Conservation (phyloP, 2,888 invertebrate species). For the Xestia sexstrigata region DNA sequence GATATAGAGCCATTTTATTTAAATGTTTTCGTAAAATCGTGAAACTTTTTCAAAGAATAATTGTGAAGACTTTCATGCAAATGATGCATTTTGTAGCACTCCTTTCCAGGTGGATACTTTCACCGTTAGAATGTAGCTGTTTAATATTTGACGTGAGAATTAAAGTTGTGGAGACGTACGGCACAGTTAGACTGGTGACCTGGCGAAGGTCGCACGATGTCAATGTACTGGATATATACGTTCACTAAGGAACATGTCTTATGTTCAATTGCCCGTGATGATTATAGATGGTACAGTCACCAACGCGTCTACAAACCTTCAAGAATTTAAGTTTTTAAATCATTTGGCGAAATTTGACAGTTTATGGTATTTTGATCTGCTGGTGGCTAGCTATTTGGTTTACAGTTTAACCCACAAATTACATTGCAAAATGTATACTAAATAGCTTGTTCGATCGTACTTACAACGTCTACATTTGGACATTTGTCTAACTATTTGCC, state of each 20-base stretch:
- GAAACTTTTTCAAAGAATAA: neutral
- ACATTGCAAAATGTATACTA: no score
- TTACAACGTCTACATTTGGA: neutral
- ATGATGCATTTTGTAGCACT: neutral
- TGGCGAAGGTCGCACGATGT: neutral
- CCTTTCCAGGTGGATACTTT: neutral
- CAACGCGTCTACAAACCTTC: no score
- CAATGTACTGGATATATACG: neutral
- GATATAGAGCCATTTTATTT: neutral
- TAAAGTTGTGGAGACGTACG: neutral
- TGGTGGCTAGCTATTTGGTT: no score
- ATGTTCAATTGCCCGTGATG: neutral
- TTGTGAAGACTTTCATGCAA: neutral
- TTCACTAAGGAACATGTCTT: neutral
- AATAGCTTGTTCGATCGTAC: no score
- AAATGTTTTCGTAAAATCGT: neutral
- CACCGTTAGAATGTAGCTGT: no score
- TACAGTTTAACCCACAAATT: no score
- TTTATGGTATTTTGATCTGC: no score
- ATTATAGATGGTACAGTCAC: neutral
- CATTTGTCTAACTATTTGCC: neutral
- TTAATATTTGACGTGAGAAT: constrained; percentile 25
- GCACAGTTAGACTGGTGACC: neutral
- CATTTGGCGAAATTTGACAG: no score
- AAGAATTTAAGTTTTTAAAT: no score